These are phyloP conservation scores for Cerastis rubricosa DNA, from an alignment of 2,888 invertebrate species.

Conservation along the genomic window DNA sequence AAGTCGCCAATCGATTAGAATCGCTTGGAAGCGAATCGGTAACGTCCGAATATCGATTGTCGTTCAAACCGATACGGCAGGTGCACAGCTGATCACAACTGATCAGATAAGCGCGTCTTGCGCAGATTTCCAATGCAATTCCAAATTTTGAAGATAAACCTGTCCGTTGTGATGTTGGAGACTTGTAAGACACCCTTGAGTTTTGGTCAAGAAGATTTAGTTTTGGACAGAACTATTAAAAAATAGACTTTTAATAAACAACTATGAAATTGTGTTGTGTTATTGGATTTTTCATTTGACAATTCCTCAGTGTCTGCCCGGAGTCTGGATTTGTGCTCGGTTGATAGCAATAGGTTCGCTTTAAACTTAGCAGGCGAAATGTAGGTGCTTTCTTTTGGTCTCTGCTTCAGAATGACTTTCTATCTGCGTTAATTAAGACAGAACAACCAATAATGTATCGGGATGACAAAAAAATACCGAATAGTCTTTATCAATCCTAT, in stretches of 20 bases:
- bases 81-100: conserved; percentile 55
- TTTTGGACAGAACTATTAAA: not conserved
- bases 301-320: not conserved
- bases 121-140: conserved; percentile 74
- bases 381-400: not conserved
- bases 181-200: conserved; percentile 17
- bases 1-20: conserved; percentile 59
- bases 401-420: not conserved
- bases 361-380: not conserved
- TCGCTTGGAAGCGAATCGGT: conserved; percentile 61
- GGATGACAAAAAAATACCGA: not conserved
- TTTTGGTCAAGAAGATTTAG: not conserved
- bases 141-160: conserved; percentile 72
- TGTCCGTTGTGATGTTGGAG: conserved; percentile 44
- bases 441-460: not conserved
- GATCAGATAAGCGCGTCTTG: conserved; percentile 63
- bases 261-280: not conserved
- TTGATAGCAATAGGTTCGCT: not conserved
- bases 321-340: not conserved
- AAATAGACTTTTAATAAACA: not conserved
- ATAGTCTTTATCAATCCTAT: not conserved
- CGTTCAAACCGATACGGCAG: conserved; percentile 69
- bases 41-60: conserved; percentile 68
- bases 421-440: not conserved
- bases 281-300: not conserved